Evolutionary conservation across 2,888 invertebrate species (phyloP), one percentile per base, ranked within the genome.

Genomic region (Diaphora mendica): DNA sequence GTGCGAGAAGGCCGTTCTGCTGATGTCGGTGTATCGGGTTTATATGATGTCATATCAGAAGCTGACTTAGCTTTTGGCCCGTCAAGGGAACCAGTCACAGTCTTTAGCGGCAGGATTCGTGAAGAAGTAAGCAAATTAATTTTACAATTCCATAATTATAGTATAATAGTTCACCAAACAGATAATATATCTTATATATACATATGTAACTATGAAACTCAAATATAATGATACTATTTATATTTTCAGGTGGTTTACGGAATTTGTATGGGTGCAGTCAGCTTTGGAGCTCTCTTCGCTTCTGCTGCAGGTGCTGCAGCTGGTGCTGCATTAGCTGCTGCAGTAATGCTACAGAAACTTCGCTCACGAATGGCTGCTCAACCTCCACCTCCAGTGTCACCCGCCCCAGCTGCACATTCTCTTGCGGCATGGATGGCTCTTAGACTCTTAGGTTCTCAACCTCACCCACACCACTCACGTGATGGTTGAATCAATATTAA

Each of bases 61-160:
- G 98, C 98, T 2, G 99, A 99, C 91, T 94, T 99, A 64, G 98
- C 98, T 59, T 99, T 99, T 91, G 98, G 98, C 83, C 98, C 98
- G 0, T 98, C 98, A 85, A 96, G 96, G 83, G 98, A 98, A 91
- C 97, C 98, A 0, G 98, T 98, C 1, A 98, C 98, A 5, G 98
- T 98, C 0, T 98, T 98, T 91, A 98, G 98, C 92, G 98, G 98
- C 71, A 96, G 98, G 88, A 98, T 98, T 87, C 96, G 97, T 68
- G 98, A 98, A 90, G 98, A 98, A 93, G 95, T 95, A 82, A 83
- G 77, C 9, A 4, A 62, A 5, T 2, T 1, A 30, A 9, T 42
- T n/a, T 5, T 35, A 55, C 20, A 20, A 20, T 30, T 26, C 62
- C 11, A 13, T 30, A 30, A 30, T 62, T 30, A 17, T 13, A 30